A percentile compares a stretch with the other conserved stretches of the same genome.
Evolutionary conservation across 2,888 invertebrate species (phyloP).

Genomic region (Drosophila neonasuta): DNA sequence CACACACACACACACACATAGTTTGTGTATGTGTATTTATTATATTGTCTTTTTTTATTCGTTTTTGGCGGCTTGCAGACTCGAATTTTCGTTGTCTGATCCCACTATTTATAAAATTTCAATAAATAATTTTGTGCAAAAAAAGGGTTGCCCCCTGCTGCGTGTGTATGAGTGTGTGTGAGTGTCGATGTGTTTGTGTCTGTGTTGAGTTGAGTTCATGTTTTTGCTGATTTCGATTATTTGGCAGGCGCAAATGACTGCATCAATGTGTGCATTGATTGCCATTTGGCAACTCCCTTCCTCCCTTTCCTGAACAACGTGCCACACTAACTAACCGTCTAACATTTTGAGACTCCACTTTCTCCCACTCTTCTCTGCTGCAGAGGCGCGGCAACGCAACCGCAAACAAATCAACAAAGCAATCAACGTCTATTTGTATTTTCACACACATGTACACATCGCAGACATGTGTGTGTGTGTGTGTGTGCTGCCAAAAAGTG

Average conservation of each 20-base stretch:
- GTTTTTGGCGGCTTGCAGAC: constrained; percentile 62
- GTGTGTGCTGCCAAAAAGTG: constrained; percentile 59
- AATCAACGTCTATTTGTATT: constrained; percentile 78
- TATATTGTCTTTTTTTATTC: constrained; percentile 46
- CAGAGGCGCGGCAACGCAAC: constrained; percentile 58
- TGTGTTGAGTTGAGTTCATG: constrained; percentile 12
- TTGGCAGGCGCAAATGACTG: constrained; percentile 62
- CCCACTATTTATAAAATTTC: constrained; percentile 82
- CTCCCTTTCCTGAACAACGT: constrained; percentile 26
- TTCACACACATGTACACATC: constrained; percentile 54
- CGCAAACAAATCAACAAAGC: constrained; percentile 79
- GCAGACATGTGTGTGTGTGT: constrained; percentile 6
- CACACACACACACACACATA: constrained; percentile 29
- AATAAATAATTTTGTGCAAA: constrained; percentile 77
- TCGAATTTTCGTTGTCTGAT: constrained; percentile 80
- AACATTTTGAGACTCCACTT: constrained; percentile 54
- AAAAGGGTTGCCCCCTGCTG: constrained; percentile 34
- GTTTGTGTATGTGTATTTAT: constrained; percentile 8
- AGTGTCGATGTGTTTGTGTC: neutral
- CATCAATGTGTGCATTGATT: constrained; percentile 75
- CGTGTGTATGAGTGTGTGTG: constrained; percentile 11
- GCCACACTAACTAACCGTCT: constrained; percentile 73
- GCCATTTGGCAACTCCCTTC: constrained; percentile 50
- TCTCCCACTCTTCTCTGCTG: neutral
- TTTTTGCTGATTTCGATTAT: constrained; percentile 67